Evolutionary conservation across 2,888 invertebrate genomes (phyloP), one percentile per base, ranked within the genome.

Genomic region (Cosmia pyralina): DNA sequence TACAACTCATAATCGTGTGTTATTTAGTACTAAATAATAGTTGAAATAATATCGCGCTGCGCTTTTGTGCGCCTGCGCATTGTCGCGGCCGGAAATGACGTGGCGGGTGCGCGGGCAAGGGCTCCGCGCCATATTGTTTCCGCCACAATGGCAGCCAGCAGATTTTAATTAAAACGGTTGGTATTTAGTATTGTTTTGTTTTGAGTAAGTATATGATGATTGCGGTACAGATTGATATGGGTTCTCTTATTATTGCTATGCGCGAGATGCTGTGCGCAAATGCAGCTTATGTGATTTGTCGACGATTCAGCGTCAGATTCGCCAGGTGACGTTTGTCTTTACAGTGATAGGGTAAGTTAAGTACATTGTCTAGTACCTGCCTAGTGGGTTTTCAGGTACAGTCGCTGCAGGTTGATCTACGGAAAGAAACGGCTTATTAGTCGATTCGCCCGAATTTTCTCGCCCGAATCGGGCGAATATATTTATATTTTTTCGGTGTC

Each of bases 11-110:
- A 92, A 92, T 92, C 90, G 90, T 82, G 81, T 85, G 87, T 88
- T 89, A 91, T 92, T 91, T 90, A 89, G 87, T 82, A 81, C 85
- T 79, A 91, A 93, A 92, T 92, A 93, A 93, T 92, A 88, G 90
- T 79, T 70, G 83, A 88, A 89, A 85, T 82, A 89, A 90, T 91
- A 90, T 93, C 92, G 94, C 94, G 86, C 95, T 95, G 95, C 93
- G 95, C 94, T 95, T 94, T 95, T 96, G 93, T 94, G 84, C 84
- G 89, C 82, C 90, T 88, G 90, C 89, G 89, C 90, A 90, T 91
- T 91, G 90, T 91, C 79, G 82, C 79, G 69, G 68, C 88, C 92
- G 93, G 93, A 93, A 92, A 90, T 87, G 89, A 86, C 89, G 87
- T 79, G 88, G 88, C 88, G 90, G 90, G 89, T 90, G 90, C 89